A percentile compares a stretch with the other conserved stretches of the same genome.
Evolutionary conservation across 2,888 invertebrate species (phyloP).

Genomic region (Taenaris catops): DNA sequence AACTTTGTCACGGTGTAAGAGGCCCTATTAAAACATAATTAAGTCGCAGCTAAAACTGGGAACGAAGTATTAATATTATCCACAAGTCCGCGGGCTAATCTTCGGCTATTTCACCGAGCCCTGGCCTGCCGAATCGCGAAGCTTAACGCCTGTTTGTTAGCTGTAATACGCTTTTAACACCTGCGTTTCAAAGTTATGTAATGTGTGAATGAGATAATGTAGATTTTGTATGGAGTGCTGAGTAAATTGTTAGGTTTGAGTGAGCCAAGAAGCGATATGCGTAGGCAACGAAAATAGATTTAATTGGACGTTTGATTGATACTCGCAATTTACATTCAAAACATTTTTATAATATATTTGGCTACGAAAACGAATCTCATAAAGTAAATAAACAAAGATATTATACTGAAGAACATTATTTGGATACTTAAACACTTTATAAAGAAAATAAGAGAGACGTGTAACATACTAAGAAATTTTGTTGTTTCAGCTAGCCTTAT

Average conservation of each 20-base stretch:
- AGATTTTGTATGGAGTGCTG: conserved; percentile 45
- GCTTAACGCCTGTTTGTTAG: conserved; percentile 73
- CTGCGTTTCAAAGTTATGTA: conserved; percentile 61
- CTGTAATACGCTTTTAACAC: conserved; percentile 73
- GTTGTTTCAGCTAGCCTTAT: no score
- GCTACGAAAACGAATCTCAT: no score
- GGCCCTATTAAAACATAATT: conserved; percentile 37
- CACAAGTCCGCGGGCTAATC: conserved; percentile 58
- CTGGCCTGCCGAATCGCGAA: conserved; percentile 59
- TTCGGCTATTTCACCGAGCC: conserved; percentile 62
- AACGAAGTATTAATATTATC: conserved; percentile 52
- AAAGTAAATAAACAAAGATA: no score
- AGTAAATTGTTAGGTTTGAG: conserved; percentile 39
- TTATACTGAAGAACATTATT: no score
- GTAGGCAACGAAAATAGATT: conserved; percentile 31
- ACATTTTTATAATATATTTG: no score
- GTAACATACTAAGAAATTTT: no score
- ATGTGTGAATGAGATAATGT: conserved; percentile 50
- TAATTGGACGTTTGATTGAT: conserved; percentile 33
- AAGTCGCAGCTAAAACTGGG: conserved; percentile 46
- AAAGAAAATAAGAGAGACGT: no score
- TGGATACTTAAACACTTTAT: no score
- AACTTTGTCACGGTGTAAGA: conserved; percentile 14
- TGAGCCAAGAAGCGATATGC: conserved; percentile 27
- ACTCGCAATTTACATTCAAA: no score